A percentile compares a stretch with the other conserved stretches of the same genome.
phyloP scores from a whole-genome alignment of 2,797 vertebrate species.

The Garrulus glandarius region DNA sequence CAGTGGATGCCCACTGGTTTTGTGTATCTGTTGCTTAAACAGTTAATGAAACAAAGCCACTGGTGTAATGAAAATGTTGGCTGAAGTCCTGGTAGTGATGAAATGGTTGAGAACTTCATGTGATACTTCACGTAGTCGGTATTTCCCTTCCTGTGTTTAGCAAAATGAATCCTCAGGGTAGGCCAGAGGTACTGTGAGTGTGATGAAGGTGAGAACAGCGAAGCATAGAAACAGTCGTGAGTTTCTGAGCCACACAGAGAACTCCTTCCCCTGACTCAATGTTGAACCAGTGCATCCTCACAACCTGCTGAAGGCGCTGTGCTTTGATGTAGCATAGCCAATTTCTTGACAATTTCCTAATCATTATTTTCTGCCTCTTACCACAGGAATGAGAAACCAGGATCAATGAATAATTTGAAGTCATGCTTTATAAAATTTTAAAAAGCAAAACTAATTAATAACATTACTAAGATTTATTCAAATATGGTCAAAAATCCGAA shows the following conservation, averaged over 20 bases:
- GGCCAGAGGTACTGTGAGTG: background rate
- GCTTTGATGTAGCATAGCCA: background rate
- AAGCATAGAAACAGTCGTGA: background rate
- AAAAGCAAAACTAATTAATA: background rate
- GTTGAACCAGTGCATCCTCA: background rate
- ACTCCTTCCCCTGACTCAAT: background rate
- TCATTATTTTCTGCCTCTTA: background rate
- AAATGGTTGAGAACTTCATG: background rate
- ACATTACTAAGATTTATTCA: background rate
- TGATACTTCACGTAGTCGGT: background rate
- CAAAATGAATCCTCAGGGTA: background rate
- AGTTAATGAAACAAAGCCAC: background rate
- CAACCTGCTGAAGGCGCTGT: background rate
- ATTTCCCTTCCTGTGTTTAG: background rate
- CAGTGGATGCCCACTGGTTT: rapidly evolving
- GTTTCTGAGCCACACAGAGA: background rate
- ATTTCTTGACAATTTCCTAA: background rate
- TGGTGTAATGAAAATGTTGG: background rate
- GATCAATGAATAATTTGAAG: background rate
- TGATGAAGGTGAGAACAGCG: background rate
- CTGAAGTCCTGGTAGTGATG: background rate
- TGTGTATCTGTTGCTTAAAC: background rate
- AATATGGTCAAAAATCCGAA: background rate
- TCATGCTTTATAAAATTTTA: background rate
- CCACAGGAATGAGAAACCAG: background rate